phyloP scores from a whole-genome alignment of 2,113 vertebrate species.

The Sorex fumeus region DNA sequence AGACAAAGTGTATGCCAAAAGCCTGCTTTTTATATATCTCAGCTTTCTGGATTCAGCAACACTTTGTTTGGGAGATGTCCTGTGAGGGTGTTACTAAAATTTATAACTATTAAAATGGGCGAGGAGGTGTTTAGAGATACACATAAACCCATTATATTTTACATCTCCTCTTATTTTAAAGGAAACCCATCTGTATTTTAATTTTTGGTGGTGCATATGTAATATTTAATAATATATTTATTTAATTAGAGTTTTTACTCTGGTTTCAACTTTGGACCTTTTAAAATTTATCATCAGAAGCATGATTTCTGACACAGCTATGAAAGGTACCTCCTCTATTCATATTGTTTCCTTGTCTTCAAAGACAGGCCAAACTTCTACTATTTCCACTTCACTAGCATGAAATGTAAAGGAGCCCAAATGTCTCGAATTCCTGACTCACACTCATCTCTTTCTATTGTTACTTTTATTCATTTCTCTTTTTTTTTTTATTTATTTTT shows the following conservation, averaged over 20 bases:
- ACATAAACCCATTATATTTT: background rate
- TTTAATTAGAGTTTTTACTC: slow-evolving; percentile 64
- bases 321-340: background rate
- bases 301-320: slow-evolving; percentile 24
- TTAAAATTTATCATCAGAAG: slow-evolving; percentile 17
- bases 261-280: slow-evolving; percentile 56
- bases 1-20: slow-evolving; percentile 85
- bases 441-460: background rate
- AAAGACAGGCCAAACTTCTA: slow-evolving; percentile 8
- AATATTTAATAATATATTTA: slow-evolving; percentile 6
- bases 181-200: slow-evolving; percentile 5
- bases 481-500: too few species aligned
- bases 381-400: background rate
- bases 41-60: slow-evolving; percentile 64
- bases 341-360: background rate
- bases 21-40: slow-evolving; percentile 78
- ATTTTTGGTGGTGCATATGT: background rate
- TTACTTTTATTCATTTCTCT: background rate
- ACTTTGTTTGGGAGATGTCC: slow-evolving; percentile 66
- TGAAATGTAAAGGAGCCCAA: background rate
- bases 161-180: slow-evolving; percentile 12
- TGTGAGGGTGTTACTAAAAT: slow-evolving; percentile 68
- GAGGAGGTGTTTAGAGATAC: slow-evolving; percentile 19
- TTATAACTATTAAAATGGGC: slow-evolving; percentile 64
- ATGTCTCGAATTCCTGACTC: background rate